These are phyloP conservation scores for Nylanderia fulva DNA, from an alignment of 1,140 invertebrate genomes.

Conservation along the genomic window DNA sequence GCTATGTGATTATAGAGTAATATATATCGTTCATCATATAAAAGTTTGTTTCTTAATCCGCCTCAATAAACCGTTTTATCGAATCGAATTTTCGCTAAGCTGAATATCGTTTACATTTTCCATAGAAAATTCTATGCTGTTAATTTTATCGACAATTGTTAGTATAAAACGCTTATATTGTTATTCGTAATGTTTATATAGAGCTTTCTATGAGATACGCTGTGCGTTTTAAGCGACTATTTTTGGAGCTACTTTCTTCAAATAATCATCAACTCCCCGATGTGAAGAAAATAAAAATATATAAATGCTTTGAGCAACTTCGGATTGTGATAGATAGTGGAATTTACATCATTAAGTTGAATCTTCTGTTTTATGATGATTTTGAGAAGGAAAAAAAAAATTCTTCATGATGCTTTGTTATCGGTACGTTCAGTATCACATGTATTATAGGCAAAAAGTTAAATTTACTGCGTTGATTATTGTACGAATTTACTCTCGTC, in stretches of 20 bases:
- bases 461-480: slow-evolving; percentile 27
- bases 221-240: slow-evolving; percentile 53
- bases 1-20: slow-evolving; percentile 59
- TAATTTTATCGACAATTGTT: slow-evolving; percentile 70
- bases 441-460: background rate
- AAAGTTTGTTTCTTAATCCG: slow-evolving; percentile 47
- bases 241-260: slow-evolving; percentile 52
- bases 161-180: slow-evolving; percentile 65
- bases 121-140: slow-evolving; percentile 65
- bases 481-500: background rate
- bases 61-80: slow-evolving; percentile 41
- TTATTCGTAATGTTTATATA: slow-evolving; percentile 65
- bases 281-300: slow-evolving; percentile 2
- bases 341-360: slow-evolving; percentile 14
- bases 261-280: slow-evolving; percentile 6
- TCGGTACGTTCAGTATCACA: background rate
- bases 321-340: slow-evolving; percentile 34
- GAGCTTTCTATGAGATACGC: slow-evolving; percentile 27
- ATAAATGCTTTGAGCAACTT: slow-evolving; percentile 24
- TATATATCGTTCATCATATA: slow-evolving; percentile 50
- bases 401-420: background rate
- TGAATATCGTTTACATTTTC: slow-evolving; percentile 64
- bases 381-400: slow-evolving; percentile 1
- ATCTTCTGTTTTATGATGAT: slow-evolving; percentile 21
- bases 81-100: slow-evolving; percentile 51